Evolutionary conservation across 2,797 vertebrate genomes (phyloP).

Genomic region (Dermochelys coriacea): DNA sequence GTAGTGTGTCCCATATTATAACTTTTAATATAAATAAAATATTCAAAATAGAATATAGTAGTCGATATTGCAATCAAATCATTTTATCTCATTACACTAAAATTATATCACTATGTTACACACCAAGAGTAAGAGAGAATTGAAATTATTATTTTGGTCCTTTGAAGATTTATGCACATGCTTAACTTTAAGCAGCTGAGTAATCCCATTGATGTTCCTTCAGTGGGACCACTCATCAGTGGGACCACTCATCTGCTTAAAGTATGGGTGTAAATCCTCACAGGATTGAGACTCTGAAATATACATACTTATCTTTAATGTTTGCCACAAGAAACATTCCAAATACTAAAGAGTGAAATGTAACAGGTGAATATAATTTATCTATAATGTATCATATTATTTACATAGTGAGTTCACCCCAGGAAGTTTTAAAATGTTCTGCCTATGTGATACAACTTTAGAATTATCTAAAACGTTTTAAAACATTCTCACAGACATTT

Average conservation of each 20-base stretch:
- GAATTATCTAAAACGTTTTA: slow-evolving; percentile 40
- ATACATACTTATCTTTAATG: not conserved
- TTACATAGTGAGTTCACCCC: not conserved
- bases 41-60: not conserved
- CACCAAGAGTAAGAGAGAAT: not conserved
- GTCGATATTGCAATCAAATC: not conserved
- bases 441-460: not conserved
- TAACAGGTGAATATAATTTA: not conserved
- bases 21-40: not conserved
- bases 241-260: not conserved
- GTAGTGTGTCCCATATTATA: not conserved
- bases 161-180: not conserved
- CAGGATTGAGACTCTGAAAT: not conserved
- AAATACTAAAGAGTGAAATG: not conserved
- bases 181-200: not conserved
- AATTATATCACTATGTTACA: not conserved
- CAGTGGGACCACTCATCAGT: not conserved
- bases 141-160: not conserved
- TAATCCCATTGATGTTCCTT: not conserved
- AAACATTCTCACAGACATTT: slow-evolving; percentile 30
- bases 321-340: not conserved
- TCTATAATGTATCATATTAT: not conserved
- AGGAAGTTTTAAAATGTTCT: not conserved
- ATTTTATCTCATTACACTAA: not conserved
- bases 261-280: not conserved